phyloP scores from a whole-genome alignment of 1,140 invertebrate species.

The Laupala kohalensis region DNA sequence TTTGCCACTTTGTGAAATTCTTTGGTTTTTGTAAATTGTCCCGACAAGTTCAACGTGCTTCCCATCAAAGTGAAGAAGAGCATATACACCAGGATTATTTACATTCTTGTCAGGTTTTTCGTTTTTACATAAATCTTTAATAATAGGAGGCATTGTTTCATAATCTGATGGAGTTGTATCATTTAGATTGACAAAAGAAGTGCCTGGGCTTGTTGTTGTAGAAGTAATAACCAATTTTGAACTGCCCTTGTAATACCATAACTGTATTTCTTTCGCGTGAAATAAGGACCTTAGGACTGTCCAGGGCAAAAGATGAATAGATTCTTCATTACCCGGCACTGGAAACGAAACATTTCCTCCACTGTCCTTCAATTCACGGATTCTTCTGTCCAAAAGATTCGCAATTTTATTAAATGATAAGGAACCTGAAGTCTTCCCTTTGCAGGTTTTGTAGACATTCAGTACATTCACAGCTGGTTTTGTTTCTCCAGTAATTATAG shows the following conservation, averaged over 20 bases:
- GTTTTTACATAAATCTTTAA: neutral
- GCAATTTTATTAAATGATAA: neutral
- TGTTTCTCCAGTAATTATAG: neutral
- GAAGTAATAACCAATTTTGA: neutral
- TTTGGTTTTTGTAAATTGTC: neutral
- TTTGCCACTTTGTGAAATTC: neutral
- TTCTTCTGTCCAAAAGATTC: neutral
- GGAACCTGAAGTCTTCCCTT: neutral
- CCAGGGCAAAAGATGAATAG: neutral
- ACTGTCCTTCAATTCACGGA: neutral
- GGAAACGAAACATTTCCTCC: neutral
- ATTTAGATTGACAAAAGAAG: neutral
- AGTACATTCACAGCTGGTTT: neutral
- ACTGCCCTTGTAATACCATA: neutral
- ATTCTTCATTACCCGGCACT: neutral
- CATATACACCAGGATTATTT: neutral
- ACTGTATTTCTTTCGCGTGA: neutral
- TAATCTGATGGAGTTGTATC: neutral
- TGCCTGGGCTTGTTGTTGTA: neutral
- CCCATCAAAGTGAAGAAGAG: slow-evolving; percentile 1
- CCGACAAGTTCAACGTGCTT: neutral
- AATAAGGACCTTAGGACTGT: neutral
- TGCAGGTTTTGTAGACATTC: neutral
- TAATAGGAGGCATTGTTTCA: neutral
- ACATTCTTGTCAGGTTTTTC: neutral